Conservation (phyloP, 1,140 invertebrate species). For the Drosophila kepulauana region DNA sequence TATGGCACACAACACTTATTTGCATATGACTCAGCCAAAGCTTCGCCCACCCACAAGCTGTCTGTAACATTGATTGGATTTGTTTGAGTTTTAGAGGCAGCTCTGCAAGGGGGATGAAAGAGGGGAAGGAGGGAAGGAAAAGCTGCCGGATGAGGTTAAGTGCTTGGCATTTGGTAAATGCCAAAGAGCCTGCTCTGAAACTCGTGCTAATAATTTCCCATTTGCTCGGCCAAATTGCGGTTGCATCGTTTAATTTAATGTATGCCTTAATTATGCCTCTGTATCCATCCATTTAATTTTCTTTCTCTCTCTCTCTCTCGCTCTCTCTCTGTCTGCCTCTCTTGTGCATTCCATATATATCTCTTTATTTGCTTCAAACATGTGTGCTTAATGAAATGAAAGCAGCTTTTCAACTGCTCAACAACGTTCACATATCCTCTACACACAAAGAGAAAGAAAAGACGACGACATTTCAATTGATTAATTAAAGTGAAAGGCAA, state of each 20-base stretch:
- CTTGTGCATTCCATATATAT: no score
- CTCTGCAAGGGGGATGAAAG: not conserved
- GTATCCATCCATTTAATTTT: slow-evolving; percentile 11
- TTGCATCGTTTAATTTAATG: slow-evolving; percentile 70
- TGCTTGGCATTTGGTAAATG: slow-evolving; percentile 78
- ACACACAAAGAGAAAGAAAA: not conserved
- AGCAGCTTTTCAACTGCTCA: slow-evolving; percentile 9
- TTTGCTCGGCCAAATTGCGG: slow-evolving; percentile 63
- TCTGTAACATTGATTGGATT: slow-evolving; percentile 76
- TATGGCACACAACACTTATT: slow-evolving; percentile 57
- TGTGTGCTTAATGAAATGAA: slow-evolving; percentile 18
- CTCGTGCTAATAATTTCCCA: slow-evolving; percentile 61
- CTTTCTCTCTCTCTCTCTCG: not conserved
- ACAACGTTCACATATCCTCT: not conserved
- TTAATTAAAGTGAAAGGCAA: slow-evolving; percentile 2
- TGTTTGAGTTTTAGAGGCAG: slow-evolving; percentile 66
- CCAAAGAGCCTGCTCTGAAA: slow-evolving; percentile 38
- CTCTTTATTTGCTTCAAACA: not conserved
- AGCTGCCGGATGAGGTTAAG: slow-evolving; percentile 51
- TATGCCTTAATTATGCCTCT: slow-evolving; percentile 60
- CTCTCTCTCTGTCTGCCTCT: not conserved
- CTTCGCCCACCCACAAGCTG: slow-evolving; percentile 12
- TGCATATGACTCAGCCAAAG: slow-evolving; percentile 57
- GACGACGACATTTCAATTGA: slow-evolving; percentile 5
- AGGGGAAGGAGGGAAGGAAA: not conserved